Evolutionary conservation across 2,797 vertebrate species (phyloP).

Genomic region (Anguilla anguilla): DNA sequence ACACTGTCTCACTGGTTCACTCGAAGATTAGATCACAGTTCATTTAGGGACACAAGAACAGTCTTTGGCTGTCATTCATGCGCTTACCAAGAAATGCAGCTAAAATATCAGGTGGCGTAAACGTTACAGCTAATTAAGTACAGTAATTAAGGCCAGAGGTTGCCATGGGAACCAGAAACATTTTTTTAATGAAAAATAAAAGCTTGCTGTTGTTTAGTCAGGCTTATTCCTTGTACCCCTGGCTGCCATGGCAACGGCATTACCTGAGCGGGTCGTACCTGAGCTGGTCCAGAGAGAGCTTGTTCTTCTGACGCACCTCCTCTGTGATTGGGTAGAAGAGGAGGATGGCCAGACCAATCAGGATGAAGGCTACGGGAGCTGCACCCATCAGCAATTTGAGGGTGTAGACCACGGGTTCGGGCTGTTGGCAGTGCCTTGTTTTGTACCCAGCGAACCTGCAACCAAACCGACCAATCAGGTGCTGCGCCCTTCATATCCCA

Average conservation of each 20-base stretch:
- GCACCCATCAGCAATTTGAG: conserved; percentile 91
- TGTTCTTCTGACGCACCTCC: conserved; percentile 77
- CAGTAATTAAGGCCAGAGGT: too few relatives aligned
- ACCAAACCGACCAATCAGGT: conserved; percentile 1
- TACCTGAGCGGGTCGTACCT: conserved; percentile 90
- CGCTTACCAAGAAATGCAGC: too few relatives aligned
- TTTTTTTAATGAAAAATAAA: background rate
- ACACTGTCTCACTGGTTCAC: too few relatives aligned
- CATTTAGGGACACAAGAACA: too few relatives aligned
- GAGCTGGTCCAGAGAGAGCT: conserved; percentile 76
- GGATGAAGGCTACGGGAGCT: conserved; percentile 85
- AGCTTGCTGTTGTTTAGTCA: background rate
- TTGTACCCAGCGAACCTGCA: conserved; percentile 88
- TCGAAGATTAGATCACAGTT: too few relatives aligned
- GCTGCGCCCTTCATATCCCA: background rate
- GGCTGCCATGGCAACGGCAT: background rate
- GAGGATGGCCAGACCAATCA: conserved; percentile 84
- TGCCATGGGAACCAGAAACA: too few relatives aligned
- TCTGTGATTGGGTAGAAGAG: conserved; percentile 85
- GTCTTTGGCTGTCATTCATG: too few relatives aligned
- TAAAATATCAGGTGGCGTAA: too few relatives aligned
- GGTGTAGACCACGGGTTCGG: conserved; percentile 79
- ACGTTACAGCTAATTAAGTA: too few relatives aligned
- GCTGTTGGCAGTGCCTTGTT: conserved; percentile 84
- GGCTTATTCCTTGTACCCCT: background rate